Percentiles rank a stretch among this genome's conserved stretches.
phyloP scores from a whole-genome alignment of 2,113 vertebrate genomes.

The Gnathonemus longibarbis region DNA sequence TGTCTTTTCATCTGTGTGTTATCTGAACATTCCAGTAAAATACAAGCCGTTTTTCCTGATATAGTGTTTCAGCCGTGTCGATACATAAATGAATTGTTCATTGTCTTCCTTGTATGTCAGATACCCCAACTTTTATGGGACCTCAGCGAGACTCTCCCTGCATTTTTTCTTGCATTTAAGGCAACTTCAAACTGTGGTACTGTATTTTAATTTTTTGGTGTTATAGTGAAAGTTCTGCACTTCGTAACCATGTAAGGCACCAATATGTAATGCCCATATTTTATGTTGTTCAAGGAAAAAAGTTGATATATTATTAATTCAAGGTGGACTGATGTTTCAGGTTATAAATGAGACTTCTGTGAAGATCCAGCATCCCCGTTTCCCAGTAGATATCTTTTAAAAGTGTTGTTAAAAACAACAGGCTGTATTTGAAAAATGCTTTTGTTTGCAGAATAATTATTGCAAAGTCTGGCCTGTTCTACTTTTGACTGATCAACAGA shows the following conservation, averaged over 20 bases:
- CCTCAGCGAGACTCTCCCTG: neutral
- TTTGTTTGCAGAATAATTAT: neutral
- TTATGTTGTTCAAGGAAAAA: neutral
- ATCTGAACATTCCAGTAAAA: neutral
- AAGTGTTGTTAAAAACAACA: neutral
- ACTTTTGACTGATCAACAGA: neutral
- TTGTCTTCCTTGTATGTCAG: neutral
- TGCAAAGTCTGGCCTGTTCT: neutral
- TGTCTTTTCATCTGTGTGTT: constrained; percentile 4
- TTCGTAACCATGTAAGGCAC: neutral
- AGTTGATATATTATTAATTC: neutral
- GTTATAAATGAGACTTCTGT: neutral
- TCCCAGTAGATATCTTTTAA: neutral
- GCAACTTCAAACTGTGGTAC: neutral
- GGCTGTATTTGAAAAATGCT: neutral
- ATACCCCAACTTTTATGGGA: constrained; percentile 11
- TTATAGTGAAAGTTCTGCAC: neutral
- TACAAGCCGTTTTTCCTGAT: neutral
- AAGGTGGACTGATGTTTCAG: neutral
- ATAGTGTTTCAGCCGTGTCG: neutral
- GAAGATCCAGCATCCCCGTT: neutral
- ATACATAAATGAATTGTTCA: neutral
- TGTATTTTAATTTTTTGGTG: neutral
- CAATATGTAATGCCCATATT: neutral
- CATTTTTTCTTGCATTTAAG: neutral